Percentiles rank a stretch among this genome's conserved stretches.
Evolutionary conservation across 2,797 vertebrate genomes (phyloP).

Genomic region (Amblyraja radiata): DNA sequence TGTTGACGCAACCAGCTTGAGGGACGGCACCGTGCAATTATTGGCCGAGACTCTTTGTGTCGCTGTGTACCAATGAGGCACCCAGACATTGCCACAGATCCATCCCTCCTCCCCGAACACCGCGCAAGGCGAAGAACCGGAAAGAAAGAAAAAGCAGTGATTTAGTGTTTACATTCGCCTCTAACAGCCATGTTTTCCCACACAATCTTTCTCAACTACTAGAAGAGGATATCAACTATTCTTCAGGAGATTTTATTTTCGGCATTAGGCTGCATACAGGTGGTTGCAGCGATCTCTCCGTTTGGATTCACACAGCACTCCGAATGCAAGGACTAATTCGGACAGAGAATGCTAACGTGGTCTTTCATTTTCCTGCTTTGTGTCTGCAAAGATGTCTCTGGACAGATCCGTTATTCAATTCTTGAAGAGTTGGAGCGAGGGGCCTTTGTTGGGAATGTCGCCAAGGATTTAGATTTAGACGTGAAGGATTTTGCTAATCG

Average conservation of each 20-base stretch:
- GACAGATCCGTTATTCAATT: slow-evolving; percentile 36
- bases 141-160: slow-evolving; percentile 28
- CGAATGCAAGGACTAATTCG: slow-evolving; percentile 33
- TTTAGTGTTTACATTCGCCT: slow-evolving; percentile 30
- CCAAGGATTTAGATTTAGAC: slow-evolving; percentile 25
- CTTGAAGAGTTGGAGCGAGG: slow-evolving; percentile 22
- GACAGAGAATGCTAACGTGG: slow-evolving; percentile 37
- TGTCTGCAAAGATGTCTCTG: slow-evolving; percentile 23
- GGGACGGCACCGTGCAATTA: slow-evolving; percentile 12
- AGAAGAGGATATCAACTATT: not conserved
- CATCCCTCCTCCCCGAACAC: not conserved
- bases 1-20: slow-evolving; percentile 24
- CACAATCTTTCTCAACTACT: not conserved
- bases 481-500: not conserved
- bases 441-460: slow-evolving; percentile 36
- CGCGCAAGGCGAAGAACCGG: slow-evolving; percentile 24
- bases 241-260: not conserved
- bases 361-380: slow-evolving; percentile 34
- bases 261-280: not conserved
- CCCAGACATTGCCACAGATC: not conserved
- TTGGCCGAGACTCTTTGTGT: slow-evolving; percentile 35
- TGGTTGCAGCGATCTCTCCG: slow-evolving; percentile 5
- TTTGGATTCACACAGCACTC: not conserved
- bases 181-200: slow-evolving; percentile 36
- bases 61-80: slow-evolving; percentile 37